Percentiles rank a stretch among this genome's conserved stretches.
phyloP scores from a whole-genome alignment of 2,888 invertebrate species.

The Pseudococcus viburni region DNA sequence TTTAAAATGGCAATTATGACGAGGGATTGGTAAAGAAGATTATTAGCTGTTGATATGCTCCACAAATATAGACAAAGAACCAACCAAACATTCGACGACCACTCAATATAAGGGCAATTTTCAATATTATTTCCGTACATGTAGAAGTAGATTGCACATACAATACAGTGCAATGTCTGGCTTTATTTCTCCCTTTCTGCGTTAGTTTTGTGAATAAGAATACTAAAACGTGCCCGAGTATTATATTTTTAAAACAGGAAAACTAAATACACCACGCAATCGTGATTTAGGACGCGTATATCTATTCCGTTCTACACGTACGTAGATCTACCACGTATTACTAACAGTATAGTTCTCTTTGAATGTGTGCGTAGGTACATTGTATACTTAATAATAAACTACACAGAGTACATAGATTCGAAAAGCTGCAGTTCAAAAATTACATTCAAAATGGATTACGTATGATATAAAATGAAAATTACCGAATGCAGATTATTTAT shows the following conservation, averaged over 20 bases:
- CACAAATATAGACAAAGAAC: no score
- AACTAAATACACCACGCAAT: background rate
- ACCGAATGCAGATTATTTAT: constrained; percentile 50
- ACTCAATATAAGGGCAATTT: background rate
- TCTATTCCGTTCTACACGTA: background rate
- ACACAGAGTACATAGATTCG: background rate
- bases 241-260: constrained; percentile 27
- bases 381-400: constrained; percentile 1
- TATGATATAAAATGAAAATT: constrained; percentile 57
- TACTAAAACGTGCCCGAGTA: background rate
- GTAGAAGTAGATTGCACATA: background rate
- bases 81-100: background rate
- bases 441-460: constrained; percentile 34
- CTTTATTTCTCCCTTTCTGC: background rate
- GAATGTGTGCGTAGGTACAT: background rate
- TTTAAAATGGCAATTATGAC: background rate
- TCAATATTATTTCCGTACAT: constrained; percentile 13
- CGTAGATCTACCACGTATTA: background rate
- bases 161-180: background rate
- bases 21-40: background rate
- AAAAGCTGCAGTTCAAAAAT: constrained; percentile 45
- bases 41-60: background rate
- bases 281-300: background rate
- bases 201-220: constrained; percentile 4
- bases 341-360: background rate